Evolutionary conservation across 1,140 invertebrate species (phyloP), one percentile per base, ranked within the genome.

Genomic region (Aphidius gifuensis): DNA sequence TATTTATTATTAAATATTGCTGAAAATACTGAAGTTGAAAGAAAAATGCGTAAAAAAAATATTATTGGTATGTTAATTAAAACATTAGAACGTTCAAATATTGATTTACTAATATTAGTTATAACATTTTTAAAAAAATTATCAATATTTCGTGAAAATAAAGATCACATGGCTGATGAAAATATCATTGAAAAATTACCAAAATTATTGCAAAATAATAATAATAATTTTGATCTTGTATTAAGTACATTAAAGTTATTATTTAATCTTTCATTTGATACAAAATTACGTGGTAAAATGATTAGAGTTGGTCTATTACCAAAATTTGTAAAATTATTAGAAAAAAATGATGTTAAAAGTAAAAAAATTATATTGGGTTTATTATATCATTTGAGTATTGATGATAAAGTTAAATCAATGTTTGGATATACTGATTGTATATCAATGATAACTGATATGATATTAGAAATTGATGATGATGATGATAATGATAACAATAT

Each of bases 241-340:
- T 90, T 92, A 80, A 88, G 93, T 57, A 91, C 91, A 23, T 83
- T 98, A 54, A 90, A 93, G 71, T 81, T 98, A 11, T 82, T 99
- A 6, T 94, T 96, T 69, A 99, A 99, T 86, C 86, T 99, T 46
- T 96, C 94, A n/a, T 99, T 99, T 83, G 96, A 99, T 79, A 84
- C 88, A 9, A 90, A 90, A 71, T 78, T 96, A 58, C 84, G 96
- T 60, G 88, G 87, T 60, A 91, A 90, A 81, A 98, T 99, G 88
- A 88, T 99, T 64, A 90, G 91, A 77, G 84, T 90, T 72, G 95
- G 94, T 58, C 81, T 98, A 48, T 79, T 99, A 56, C 91, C 93
- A 45, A 95, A 95, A 82, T 84, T 98, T 62, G 91, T 97, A 40
- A 88, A 89, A 72, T 86, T 96, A 53, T 87, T 98, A 56, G 54